These are phyloP conservation scores for Siniperca undulata DNA, from an alignment of 2,797 vertebrate genomes.

Conservation along the genomic window DNA sequence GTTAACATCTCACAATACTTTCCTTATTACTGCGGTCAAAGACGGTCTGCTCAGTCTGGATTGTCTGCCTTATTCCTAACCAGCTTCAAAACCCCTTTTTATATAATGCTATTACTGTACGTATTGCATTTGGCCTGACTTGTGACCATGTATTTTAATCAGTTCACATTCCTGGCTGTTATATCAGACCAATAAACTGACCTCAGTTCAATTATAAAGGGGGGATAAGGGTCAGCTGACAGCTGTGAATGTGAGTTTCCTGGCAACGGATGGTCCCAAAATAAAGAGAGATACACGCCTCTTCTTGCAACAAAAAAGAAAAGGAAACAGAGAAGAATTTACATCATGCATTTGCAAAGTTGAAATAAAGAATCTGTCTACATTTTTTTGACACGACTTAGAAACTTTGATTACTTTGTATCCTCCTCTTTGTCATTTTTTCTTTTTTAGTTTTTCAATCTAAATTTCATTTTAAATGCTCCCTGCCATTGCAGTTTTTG, in stretches of 20 bases:
- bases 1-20: neutral
- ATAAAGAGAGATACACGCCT: neutral
- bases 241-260: neutral
- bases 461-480: neutral
- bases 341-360: neutral
- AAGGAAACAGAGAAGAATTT: neutral
- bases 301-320: neutral
- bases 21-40: neutral
- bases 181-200: slow-evolving; percentile 2
- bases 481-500: neutral
- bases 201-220: neutral
- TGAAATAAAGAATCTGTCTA: neutral
- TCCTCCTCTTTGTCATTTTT: neutral
- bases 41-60: neutral
- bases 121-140: neutral
- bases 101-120: neutral
- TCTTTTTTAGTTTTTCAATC: neutral
- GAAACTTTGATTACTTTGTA: no score
- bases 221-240: neutral
- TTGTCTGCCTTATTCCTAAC: neutral
- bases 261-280: neutral
- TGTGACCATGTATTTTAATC: neutral
- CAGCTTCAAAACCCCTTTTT: neutral
- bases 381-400: no score
- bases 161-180: neutral